Conservation (phyloP, 2,888 invertebrate species). For the Epistrophe eligans region DNA sequence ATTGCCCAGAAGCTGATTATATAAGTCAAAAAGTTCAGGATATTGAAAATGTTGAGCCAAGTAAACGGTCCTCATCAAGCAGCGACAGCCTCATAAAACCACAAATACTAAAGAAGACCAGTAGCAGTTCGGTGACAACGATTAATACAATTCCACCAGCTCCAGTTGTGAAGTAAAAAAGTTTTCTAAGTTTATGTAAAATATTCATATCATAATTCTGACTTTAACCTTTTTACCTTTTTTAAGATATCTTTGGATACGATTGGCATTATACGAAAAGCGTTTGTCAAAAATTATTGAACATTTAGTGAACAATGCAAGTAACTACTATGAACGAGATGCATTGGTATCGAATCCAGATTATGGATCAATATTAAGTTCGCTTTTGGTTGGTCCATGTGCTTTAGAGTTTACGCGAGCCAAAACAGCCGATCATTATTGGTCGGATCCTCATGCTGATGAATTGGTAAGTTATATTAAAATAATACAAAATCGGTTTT, state of each 20-base stretch:
- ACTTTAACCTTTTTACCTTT: background rate
- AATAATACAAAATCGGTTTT: no score
- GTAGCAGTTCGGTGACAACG: conserved; percentile 84
- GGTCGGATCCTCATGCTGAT: conserved; percentile 97
- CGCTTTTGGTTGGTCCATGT: conserved; percentile 96
- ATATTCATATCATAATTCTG: background rate
- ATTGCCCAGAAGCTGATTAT: conserved; percentile 89
- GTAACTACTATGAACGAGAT: conserved; percentile 94
- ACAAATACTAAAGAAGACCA: conserved; percentile 88
- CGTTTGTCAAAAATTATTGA: conserved; percentile 95
- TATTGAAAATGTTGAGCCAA: conserved; percentile 89
- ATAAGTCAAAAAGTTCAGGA: conserved; percentile 92
- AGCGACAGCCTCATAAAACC: conserved; percentile 88
- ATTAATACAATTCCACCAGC: conserved; percentile 70
- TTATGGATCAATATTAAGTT: conserved; percentile 95
- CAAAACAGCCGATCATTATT: conserved; percentile 94
- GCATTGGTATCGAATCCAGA: conserved; percentile 95
- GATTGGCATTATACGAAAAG: conserved; percentile 94
- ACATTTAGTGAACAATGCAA: conserved; percentile 92
- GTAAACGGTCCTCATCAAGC: conserved; percentile 86
- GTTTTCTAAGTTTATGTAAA: no score
- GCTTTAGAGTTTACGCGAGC: conserved; percentile 96
- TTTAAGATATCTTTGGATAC: conserved; percentile 93
- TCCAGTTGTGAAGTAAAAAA: conserved; percentile 65
- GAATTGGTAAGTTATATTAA: no score